Percentiles rank a stretch among this genome's conserved stretches.
phyloP scores from a whole-genome alignment of 2,888 invertebrate genomes.

The Scaeva pyrastri region DNA sequence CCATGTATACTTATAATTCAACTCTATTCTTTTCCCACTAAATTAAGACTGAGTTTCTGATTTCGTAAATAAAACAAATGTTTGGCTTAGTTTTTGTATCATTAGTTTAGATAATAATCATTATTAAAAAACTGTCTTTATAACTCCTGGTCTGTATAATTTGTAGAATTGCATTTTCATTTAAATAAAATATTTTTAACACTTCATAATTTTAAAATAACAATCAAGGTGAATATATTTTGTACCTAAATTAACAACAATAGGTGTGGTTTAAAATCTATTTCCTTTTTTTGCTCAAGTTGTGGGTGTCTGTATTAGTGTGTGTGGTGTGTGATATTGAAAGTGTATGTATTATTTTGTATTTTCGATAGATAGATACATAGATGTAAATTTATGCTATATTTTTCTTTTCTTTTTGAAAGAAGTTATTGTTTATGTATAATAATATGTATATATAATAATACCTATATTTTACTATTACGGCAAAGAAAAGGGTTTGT shows the following conservation, averaged over 20 bases:
- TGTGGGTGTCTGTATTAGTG: constrained; percentile 40
- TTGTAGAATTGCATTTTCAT: background rate
- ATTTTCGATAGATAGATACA: constrained; percentile 28
- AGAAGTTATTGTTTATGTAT: constrained; percentile 76
- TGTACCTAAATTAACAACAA: background rate
- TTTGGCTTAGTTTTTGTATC: too few species aligned
- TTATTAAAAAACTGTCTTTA: too few species aligned
- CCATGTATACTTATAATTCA: too few species aligned
- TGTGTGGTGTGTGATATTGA: constrained; percentile 36
- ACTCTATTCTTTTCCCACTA: too few species aligned
- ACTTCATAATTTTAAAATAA: background rate
- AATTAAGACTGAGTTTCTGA: too few species aligned
- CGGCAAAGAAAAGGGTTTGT: constrained; percentile 72
- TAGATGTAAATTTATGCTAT: constrained; percentile 54
- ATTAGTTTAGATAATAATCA: too few species aligned
- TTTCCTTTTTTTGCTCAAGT: constrained; percentile 27
- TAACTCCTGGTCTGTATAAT: background rate
- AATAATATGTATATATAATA: constrained; percentile 76
- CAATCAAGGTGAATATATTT: background rate
- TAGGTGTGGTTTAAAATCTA: constrained; percentile 9
- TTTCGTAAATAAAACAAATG: too few species aligned
- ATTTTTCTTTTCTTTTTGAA: constrained; percentile 27
- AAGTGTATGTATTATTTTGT: constrained; percentile 43
- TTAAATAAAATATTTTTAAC: background rate
- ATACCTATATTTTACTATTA: constrained; percentile 75